phyloP scores from a whole-genome alignment of 2,888 invertebrate species.

The Oxystoma pomonae region DNA sequence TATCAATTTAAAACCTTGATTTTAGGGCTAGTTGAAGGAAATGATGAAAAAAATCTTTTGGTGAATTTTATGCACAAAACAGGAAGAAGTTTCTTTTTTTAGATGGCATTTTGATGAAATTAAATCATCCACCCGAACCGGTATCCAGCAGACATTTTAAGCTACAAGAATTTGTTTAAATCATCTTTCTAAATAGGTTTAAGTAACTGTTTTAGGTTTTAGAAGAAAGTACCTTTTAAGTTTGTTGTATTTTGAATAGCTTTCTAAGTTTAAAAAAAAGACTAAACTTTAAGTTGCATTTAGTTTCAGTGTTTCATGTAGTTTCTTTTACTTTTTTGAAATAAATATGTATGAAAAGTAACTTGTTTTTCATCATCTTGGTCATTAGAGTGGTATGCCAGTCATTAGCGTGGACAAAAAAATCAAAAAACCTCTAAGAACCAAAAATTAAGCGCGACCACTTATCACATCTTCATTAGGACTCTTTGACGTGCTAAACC shows the following conservation, averaged over 20 bases:
- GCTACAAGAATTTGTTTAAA: neutral
- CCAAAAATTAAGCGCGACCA: neutral
- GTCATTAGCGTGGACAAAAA: neutral
- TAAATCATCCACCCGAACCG: neutral
- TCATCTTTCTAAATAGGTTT: neutral
- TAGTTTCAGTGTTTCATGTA: neutral
- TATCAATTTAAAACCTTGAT: neutral
- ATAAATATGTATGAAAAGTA: neutral
- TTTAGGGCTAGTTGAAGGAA: neutral
- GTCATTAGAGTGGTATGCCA: neutral
- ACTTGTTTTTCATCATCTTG: neutral
- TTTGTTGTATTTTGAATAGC: too few relatives aligned
- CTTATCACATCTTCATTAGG: neutral
- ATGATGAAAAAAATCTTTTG: neutral
- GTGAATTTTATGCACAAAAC: conserved; percentile 4
- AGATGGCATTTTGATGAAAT: neutral
- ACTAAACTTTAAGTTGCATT: neutral
- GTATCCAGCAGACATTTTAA: neutral
- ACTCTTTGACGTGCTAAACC: neutral
- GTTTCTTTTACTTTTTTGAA: neutral
- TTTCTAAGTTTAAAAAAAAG: too few relatives aligned
- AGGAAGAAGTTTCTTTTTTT: conserved; percentile 1
- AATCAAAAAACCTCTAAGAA: neutral
- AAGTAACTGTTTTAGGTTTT: too few relatives aligned
- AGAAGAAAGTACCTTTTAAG: too few relatives aligned